These are phyloP conservation scores for Campoplex capitator DNA, from an alignment of 2,888 invertebrate genomes.

Conservation along the genomic window DNA sequence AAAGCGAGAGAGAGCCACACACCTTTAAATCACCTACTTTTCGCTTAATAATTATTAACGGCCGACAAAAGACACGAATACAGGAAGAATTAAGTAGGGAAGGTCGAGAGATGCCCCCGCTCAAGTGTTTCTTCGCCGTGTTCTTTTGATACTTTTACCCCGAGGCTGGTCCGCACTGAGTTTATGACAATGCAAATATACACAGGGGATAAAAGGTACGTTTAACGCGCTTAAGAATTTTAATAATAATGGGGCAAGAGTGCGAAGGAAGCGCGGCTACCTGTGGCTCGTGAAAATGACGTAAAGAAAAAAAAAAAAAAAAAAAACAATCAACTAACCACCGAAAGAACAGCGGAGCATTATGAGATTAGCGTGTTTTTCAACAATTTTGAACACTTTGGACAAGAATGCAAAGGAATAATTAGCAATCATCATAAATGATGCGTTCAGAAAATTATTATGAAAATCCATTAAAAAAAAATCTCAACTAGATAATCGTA, in stretches of 20 bases:
- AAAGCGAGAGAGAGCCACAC: background rate
- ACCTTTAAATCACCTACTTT: constrained; percentile 60
- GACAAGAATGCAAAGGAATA: background rate
- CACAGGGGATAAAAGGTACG: constrained; percentile 23
- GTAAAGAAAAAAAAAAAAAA: background rate
- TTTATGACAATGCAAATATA: constrained; percentile 50
- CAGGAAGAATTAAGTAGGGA: constrained; percentile 48
- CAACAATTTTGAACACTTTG: background rate
- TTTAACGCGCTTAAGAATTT: constrained; percentile 19
- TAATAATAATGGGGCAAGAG: constrained; percentile 42
- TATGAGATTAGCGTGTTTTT: background rate
- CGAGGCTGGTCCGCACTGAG: constrained; percentile 9
- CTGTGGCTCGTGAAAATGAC: constrained; percentile 38
- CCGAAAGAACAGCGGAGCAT: background rate
- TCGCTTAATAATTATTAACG: constrained; percentile 65
- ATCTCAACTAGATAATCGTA: background rate
- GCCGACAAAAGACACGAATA: constrained; percentile 34
- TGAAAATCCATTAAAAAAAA: background rate
- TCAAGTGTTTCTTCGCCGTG: constrained; percentile 20
- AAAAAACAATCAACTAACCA: background rate
- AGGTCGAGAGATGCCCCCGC: constrained; percentile 16
- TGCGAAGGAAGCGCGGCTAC: constrained; percentile 26
- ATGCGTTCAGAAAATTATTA: background rate
- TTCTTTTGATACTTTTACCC: constrained; percentile 36
- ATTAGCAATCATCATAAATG: background rate